Evolutionary conservation across 2,797 vertebrate species (phyloP).

Genomic region (Gymnothorax javanicus): DNA sequence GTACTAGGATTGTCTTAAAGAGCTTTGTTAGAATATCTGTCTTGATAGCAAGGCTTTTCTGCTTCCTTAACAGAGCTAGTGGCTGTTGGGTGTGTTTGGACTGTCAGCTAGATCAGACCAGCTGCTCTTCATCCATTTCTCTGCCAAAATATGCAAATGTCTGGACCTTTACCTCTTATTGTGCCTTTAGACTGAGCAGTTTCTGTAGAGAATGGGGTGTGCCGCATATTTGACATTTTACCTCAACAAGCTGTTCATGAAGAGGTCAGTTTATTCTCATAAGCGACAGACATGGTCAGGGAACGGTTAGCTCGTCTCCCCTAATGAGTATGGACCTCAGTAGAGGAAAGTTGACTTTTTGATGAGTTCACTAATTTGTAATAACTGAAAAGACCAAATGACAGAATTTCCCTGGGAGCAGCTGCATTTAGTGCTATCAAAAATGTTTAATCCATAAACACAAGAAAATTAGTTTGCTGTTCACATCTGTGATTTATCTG

Average conservation of each 20-base stretch:
- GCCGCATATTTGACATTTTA: neutral
- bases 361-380: neutral
- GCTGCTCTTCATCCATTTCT: neutral
- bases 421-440: neutral
- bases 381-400: neutral
- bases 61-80: neutral
- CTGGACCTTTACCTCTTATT: neutral
- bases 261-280: neutral
- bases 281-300: neutral
- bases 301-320: neutral
- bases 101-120: neutral
- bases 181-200: neutral
- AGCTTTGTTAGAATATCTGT: neutral
- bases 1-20: neutral
- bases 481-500: neutral
- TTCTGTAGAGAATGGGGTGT: neutral
- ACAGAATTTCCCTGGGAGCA: neutral
- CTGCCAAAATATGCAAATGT: neutral
- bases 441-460: conserved; percentile 6
- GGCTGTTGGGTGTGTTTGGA: neutral
- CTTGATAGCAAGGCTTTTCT: neutral
- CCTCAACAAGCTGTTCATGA: neutral
- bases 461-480: neutral
- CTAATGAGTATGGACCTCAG: neutral
- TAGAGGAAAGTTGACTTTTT: neutral